A percentile compares a stretch with the other conserved stretches of the same genome.
Evolutionary conservation across 2,888 invertebrate species (phyloP).

Genomic region (Drosophila prostipennis): DNA sequence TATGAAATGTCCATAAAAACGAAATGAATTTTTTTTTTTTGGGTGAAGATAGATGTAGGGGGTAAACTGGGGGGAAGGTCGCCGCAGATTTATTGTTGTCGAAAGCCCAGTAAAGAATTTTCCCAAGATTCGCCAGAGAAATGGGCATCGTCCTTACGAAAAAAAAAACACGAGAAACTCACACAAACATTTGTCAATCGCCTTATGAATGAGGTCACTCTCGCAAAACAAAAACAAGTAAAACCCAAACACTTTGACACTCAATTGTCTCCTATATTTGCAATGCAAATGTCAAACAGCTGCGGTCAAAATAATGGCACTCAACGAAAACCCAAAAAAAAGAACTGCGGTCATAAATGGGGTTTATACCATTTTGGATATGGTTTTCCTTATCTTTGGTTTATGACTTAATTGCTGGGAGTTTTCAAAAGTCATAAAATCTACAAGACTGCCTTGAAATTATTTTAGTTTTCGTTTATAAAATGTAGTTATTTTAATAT

Average conservation of each 20-base stretch:
- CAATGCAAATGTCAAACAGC: conserved; percentile 65
- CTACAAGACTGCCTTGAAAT: neutral
- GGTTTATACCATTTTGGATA: neutral
- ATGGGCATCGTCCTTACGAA: conserved; percentile 48
- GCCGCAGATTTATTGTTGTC: conserved; percentile 59
- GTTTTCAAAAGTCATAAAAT: neutral
- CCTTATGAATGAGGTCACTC: conserved; percentile 48
- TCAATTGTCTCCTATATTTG: conserved; percentile 60
- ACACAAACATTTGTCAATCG: conserved; percentile 30
- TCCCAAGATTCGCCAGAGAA: conserved; percentile 11
- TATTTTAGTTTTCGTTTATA: too few relatives aligned
- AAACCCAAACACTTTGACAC: conserved; percentile 27
- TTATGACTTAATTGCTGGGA: neutral
- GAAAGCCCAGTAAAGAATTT: conserved; percentile 30
- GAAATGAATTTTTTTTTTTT: conserved; percentile 60
- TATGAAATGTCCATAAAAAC: conserved; percentile 53
- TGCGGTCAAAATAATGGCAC: conserved; percentile 35
- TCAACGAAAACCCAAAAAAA: conserved; percentile 22
- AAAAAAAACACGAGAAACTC: neutral
- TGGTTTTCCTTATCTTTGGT: conserved; percentile 2
- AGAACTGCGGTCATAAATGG: neutral
- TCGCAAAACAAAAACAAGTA: conserved; percentile 26
- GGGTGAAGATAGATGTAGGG: conserved; percentile 30
- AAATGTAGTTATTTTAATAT: too few relatives aligned
- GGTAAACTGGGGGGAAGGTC: neutral